Evolutionary conservation across 2,797 vertebrate species (phyloP), one percentile per base, ranked within the genome.

Genomic region (Champsocephalus gunnari): DNA sequence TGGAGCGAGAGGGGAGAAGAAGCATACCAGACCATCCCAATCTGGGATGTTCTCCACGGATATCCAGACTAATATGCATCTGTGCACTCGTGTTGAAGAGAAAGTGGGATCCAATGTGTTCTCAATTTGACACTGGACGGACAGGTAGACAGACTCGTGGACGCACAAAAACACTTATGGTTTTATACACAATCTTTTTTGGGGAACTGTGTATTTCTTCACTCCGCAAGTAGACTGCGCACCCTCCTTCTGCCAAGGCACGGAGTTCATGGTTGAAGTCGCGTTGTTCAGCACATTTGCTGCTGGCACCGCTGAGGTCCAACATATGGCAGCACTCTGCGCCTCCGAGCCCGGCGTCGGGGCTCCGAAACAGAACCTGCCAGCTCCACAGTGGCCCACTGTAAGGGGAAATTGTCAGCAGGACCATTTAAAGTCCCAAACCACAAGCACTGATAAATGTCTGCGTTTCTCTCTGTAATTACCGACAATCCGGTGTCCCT

Each of bases 301-400:
- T 92, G 84, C 84, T 94, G 93, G 94, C 94, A 92, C 79, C 69
- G 10, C 51, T n/a, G 72, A 82, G 79, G 81, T 89, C 83, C 79
- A 79, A 95, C 92, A 94, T 93, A 94, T 94, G 94, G 93, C 93
- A 95, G 91, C 89, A 93, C 92, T 94, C 93, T 93, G 79, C 87
- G 91, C 85, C 80, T 88, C 89, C 87, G 84, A 85, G 82, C 84
- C 75, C 82, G 21, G 87, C 45, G n/a, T 69, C 67, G 78, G 88
- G 85, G 81, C 89, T 89, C 83, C 17, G 81, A 92, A 38, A 81
- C 88, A 86, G 83, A 91, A 92, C 87, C 87, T 89, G 91, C 91
- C 91, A 88, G 91, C 88, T 90, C 87, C 84, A 87, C 91, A 89
- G 90, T 92, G 93, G 87, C 91, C 93, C 86, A 81, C 84, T 92